A percentile compares a stretch with the other conserved stretches of the same genome.
phyloP scores from a whole-genome alignment of 2,888 invertebrate genomes.

The Xestia sexstrigata region DNA sequence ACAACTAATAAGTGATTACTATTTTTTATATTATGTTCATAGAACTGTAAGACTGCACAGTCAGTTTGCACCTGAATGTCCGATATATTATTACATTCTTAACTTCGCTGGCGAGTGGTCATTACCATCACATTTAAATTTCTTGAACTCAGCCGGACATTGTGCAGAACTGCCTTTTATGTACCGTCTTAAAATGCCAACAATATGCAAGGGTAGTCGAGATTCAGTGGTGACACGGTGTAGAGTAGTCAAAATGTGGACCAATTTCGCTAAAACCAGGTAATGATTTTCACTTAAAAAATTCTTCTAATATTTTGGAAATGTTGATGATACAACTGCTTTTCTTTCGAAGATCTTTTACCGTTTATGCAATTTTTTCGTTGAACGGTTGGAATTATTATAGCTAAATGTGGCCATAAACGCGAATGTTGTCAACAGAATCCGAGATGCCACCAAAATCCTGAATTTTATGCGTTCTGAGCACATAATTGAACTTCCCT shows the following conservation, averaged over 20 bases:
- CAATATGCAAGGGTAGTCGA: conserved; percentile 79
- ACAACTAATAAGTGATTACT: conserved; percentile 84
- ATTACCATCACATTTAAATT: conserved; percentile 75
- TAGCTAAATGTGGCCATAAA: background rate
- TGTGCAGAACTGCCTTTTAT: conserved; percentile 84
- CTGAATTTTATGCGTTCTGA: background rate
- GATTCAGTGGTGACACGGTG: conserved; percentile 81
- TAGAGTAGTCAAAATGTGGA: conserved; percentile 86
- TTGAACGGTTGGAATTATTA: background rate
- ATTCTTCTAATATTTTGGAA: background rate
- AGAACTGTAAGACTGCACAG: conserved; percentile 82
- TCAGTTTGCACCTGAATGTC: conserved; percentile 77
- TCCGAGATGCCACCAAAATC: background rate
- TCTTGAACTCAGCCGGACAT: conserved; percentile 82
- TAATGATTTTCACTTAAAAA: conserved; percentile 63
- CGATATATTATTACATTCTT: conserved; percentile 84
- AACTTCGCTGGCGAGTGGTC: conserved; percentile 83
- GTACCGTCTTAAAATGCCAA: conserved; percentile 76
- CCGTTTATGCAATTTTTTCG: background rate
- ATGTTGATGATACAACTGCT: background rate
- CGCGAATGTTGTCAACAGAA: background rate
- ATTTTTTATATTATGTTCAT: conserved; percentile 84
- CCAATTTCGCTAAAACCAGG: conserved; percentile 89
- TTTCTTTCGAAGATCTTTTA: background rate
- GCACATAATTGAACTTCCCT: too few relatives aligned